These are phyloP conservation scores for Hypanus sabinus DNA, from an alignment of 2,113 vertebrate genomes.

Conservation along the genomic window DNA sequence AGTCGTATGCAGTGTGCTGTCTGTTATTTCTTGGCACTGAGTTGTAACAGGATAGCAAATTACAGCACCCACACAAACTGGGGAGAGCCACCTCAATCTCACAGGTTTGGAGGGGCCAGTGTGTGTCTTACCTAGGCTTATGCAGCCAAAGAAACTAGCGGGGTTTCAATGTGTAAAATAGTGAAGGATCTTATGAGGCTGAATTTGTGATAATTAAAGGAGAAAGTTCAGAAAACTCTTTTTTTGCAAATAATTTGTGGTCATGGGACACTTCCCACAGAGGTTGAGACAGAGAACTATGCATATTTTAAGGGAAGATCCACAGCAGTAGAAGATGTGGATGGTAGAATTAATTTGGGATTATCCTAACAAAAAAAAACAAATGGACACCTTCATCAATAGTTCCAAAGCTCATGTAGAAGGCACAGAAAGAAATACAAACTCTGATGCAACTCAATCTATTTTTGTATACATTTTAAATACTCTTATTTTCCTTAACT, in stretches of 20 bases:
- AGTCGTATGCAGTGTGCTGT: too few relatives aligned
- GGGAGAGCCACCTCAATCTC: too few relatives aligned
- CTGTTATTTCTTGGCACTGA: too few relatives aligned
- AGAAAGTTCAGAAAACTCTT: neutral
- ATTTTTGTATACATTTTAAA: neutral
- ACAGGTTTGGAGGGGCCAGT: too few relatives aligned
- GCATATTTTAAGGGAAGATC: neutral
- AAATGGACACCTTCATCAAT: neutral
- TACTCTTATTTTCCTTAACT: neutral
- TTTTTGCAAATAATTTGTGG: neutral
- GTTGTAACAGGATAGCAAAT: too few relatives aligned
- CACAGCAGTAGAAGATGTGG: neutral
- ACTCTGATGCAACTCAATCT: neutral
- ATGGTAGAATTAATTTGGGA: neutral
- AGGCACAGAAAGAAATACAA: neutral
- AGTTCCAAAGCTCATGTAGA: neutral
- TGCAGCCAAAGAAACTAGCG: too few relatives aligned
- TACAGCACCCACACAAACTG: too few relatives aligned
- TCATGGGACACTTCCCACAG: neutral
- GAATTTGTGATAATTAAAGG: neutral
- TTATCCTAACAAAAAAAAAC: neutral
- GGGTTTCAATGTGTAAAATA: neutral
- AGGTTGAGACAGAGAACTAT: neutral
- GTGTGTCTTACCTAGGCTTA: too few relatives aligned
- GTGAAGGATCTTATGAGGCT: neutral